phyloP scores from a whole-genome alignment of 1,140 invertebrate genomes.

The Orius insidiosus region DNA sequence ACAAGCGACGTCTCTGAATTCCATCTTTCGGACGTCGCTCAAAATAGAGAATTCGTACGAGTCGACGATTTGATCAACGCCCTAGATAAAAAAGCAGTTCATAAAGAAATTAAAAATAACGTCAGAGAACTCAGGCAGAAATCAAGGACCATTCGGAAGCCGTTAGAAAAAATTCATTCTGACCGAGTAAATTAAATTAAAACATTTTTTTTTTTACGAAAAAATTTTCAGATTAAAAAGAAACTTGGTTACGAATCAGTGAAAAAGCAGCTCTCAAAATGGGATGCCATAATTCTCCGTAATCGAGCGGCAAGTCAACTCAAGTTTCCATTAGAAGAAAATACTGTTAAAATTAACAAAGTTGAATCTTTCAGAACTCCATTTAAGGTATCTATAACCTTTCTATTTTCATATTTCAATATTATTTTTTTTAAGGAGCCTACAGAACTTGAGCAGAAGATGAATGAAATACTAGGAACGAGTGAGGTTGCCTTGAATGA shows the following conservation, averaged over 20 bases:
- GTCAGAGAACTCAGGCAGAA: slow-evolving; percentile 36
- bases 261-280: slow-evolving; percentile 55
- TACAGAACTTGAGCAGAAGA: slow-evolving; percentile 38
- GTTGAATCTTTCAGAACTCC: slow-evolving; percentile 35
- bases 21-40: slow-evolving; percentile 31
- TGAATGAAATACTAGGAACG: slow-evolving; percentile 32
- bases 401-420: slow-evolving; percentile 22
- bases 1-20: slow-evolving; percentile 43
- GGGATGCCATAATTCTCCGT: slow-evolving; percentile 67
- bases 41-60: slow-evolving; percentile 26
- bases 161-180: slow-evolving; percentile 55
- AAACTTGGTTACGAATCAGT: slow-evolving; percentile 57
- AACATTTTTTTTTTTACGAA: no score
- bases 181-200: slow-evolving; percentile 34
- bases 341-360: slow-evolving; percentile 25
- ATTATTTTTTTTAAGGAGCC: slow-evolving; percentile 28
- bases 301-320: slow-evolving; percentile 62
- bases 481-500: slow-evolving; percentile 24
- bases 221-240: slow-evolving; percentile 42
- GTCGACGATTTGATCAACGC: slow-evolving; percentile 43
- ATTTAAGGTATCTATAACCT: slow-evolving; percentile 39
- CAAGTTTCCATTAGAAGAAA: slow-evolving; percentile 53
- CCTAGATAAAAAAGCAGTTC: slow-evolving; percentile 38
- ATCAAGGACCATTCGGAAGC: slow-evolving; percentile 44
- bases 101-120: slow-evolving; percentile 41